Evolutionary conservation across 1,140 invertebrate species (phyloP).

Genomic region (Sitodiplosis mosellana): DNA sequence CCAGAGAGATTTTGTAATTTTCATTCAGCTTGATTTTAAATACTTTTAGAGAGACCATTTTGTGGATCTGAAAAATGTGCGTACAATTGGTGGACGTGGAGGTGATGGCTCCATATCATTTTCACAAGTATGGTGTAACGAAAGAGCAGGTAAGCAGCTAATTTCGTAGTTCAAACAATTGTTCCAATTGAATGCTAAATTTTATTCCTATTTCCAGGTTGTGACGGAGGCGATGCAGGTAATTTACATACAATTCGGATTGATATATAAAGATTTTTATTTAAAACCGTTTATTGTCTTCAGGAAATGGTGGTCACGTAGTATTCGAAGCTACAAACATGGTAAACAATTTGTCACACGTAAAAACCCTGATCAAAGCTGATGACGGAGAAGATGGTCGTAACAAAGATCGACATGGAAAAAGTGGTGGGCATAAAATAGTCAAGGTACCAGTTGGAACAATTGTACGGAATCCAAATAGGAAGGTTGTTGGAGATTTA

Average conservation of each 20-base stretch:
- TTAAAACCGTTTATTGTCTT: constrained; percentile 51
- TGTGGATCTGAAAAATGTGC: constrained; percentile 43
- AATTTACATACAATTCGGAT: background rate
- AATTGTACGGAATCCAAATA: constrained; percentile 44
- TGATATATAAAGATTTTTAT: background rate
- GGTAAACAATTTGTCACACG: constrained; percentile 53
- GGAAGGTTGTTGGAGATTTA: constrained; percentile 52
- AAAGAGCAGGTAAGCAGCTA: constrained; percentile 45
- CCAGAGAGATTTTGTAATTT: too few relatives aligned
- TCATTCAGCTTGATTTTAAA: too few relatives aligned
- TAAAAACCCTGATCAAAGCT: constrained; percentile 39
- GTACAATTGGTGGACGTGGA: constrained; percentile 63
- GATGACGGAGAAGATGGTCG: constrained; percentile 51
- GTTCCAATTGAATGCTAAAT: too few relatives aligned
- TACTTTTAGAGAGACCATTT: constrained; percentile 40
- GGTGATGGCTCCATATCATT: constrained; percentile 87
- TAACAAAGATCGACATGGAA: constrained; percentile 65
- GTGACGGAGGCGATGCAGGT: background rate
- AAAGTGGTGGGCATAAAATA: constrained; percentile 61
- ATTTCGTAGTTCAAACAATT: too few relatives aligned
- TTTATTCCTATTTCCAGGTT: too few relatives aligned
- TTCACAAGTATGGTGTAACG: constrained; percentile 53
- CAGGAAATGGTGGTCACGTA: constrained; percentile 93
- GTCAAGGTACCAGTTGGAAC: constrained; percentile 80
- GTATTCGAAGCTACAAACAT: constrained; percentile 57